Conservation (phyloP, 2,797 vertebrate genomes). For the Uromys caudimaculatus region DNA sequence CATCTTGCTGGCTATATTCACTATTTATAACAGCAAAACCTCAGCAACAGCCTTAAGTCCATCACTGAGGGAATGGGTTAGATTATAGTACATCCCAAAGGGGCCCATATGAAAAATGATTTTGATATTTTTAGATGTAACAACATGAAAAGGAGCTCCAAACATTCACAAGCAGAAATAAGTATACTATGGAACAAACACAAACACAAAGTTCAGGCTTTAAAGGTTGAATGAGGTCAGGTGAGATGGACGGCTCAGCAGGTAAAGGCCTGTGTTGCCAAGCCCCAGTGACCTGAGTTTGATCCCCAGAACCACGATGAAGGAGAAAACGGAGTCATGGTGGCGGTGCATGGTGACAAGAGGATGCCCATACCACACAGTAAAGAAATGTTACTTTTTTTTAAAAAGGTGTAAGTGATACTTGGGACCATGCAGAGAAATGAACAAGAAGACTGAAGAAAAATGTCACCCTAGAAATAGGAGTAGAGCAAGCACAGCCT, state of each 20-base stretch:
- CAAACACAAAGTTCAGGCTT: not conserved
- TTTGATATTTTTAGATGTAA: not conserved
- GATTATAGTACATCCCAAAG: not conserved
- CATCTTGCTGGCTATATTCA: not conserved
- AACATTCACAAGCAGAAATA: not conserved
- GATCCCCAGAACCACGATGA: not conserved
- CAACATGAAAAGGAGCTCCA: constrained; percentile 21
- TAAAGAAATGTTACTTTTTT: not conserved
- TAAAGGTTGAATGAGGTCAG: not conserved
- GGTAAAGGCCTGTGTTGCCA: not conserved
- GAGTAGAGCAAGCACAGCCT: not conserved
- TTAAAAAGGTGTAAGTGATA: not conserved
- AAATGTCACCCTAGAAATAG: not conserved
- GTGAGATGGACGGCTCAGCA: not conserved
- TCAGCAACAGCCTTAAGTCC: not conserved
- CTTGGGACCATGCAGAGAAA: not conserved
- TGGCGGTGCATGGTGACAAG: not conserved
- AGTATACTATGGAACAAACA: constrained; percentile 12
- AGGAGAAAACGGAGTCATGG: not conserved
- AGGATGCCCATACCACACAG: not conserved
- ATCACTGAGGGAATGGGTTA: constrained; percentile 8
- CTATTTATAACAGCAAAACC: not conserved
- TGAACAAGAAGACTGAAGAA: not conserved
- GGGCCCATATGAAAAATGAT: not conserved
- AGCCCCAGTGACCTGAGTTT: not conserved